Percentiles rank a stretch among this genome's conserved stretches.
Evolutionary conservation across 2,888 invertebrate genomes (phyloP).

Genomic region (Cephus runcator): DNA sequence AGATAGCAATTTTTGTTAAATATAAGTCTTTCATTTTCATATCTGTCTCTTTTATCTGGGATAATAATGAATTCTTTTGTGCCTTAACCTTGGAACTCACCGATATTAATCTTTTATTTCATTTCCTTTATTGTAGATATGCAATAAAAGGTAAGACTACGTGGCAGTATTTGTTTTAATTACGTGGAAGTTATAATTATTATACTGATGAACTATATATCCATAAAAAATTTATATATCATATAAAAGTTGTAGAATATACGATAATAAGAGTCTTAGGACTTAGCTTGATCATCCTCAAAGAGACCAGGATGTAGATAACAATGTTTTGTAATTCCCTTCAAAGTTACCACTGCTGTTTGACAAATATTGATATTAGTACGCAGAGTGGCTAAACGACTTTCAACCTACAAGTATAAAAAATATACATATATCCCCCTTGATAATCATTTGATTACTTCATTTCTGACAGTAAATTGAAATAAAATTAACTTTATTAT

Average conservation of each 20-base stretch:
- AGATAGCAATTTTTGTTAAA: not conserved
- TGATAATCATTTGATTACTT: not conserved
- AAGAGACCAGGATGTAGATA: conserved; percentile 59
- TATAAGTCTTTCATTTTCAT: not conserved
- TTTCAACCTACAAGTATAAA: conserved; percentile 46
- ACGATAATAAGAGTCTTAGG: not conserved
- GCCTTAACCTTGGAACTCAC: not conserved
- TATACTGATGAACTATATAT: not conserved
- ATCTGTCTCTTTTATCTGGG: not conserved
- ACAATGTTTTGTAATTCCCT: conserved; percentile 55
- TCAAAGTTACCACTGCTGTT: conserved; percentile 42
- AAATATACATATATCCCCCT: not conserved
- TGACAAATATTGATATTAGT: conserved; percentile 42
- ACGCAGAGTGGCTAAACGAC: conserved; percentile 40
- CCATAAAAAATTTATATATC: not conserved
- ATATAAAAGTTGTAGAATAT: not conserved
- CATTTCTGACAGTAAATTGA: not conserved
- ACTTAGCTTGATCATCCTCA: conserved; percentile 23
- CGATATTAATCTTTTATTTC: not conserved
- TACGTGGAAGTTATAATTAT: not conserved
- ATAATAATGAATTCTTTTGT: not conserved
- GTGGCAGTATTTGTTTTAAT: not conserved
- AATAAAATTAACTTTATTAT: conserved; percentile 9
- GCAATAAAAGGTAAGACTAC: not conserved
- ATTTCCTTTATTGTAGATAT: not conserved